phyloP scores from a whole-genome alignment of 1,140 invertebrate species.

The Aphelenchoides besseyi region DNA sequence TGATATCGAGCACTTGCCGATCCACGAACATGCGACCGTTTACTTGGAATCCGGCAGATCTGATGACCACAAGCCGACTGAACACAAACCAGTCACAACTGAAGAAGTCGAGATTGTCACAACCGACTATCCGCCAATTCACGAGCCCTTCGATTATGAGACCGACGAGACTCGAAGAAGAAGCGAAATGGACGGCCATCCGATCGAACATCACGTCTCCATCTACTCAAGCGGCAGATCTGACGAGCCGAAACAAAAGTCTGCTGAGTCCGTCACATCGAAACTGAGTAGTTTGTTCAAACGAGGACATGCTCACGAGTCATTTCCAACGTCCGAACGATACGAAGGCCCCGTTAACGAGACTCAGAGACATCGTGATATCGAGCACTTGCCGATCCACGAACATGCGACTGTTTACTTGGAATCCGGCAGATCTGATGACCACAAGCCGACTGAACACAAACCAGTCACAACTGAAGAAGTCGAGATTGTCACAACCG shows the following conservation, averaged over 20 bases:
- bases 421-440: neutral
- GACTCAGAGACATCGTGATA: neutral
- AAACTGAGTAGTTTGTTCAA: neutral
- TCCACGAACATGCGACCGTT: too few species aligned
- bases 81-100: neutral
- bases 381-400: neutral
- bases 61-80: neutral
- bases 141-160: neutral
- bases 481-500: neutral
- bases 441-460: neutral
- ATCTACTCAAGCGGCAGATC: neutral
- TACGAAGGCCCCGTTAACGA: neutral
- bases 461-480: neutral
- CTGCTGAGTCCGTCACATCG: neutral
- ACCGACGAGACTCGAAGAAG: neutral
- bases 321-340: neutral
- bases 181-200: neutral
- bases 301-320: neutral
- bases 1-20: too few species aligned
- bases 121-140: neutral
- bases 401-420: neutral
- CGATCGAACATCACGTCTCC: neutral
- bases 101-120: neutral
- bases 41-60: too few species aligned
- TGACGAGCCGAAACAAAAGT: neutral